phyloP scores from a whole-genome alignment of 2,888 invertebrate species.

The Scaptomyza caliginosa region DNA sequence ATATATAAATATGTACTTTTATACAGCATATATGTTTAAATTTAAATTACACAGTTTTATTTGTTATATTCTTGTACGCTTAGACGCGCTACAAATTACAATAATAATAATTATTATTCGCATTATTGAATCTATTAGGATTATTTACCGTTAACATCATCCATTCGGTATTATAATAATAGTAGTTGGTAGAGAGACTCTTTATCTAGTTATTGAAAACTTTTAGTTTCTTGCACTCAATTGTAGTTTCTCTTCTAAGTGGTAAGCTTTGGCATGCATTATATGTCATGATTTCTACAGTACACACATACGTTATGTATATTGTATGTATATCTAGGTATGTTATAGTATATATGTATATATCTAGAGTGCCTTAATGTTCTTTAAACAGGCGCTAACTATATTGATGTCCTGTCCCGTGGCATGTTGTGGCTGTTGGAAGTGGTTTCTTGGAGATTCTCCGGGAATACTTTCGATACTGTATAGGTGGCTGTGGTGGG shows the following conservation, averaged over 20 bases:
- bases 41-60: slow-evolving; percentile 71
- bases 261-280: slow-evolving; percentile 83
- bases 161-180: slow-evolving; percentile 7
- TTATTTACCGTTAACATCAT: slow-evolving; percentile 41
- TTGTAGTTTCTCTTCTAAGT: slow-evolving; percentile 68
- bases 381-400: slow-evolving; percentile 12
- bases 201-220: slow-evolving; percentile 52
- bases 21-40: slow-evolving; percentile 23
- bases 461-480: slow-evolving; percentile 61
- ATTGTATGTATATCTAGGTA: slow-evolving; percentile 20
- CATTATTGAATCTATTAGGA: slow-evolving; percentile 66
- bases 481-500: slow-evolving; percentile 37
- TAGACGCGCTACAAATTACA: slow-evolving; percentile 41
- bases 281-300: slow-evolving; percentile 80
- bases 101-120: slow-evolving; percentile 29
- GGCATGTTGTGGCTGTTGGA: slow-evolving; percentile 21
- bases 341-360: slow-evolving; percentile 27
- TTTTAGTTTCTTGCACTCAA: slow-evolving; percentile 76
- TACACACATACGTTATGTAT: slow-evolving; percentile 39
- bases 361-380: slow-evolving; percentile 29
- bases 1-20: slow-evolving; percentile 24
- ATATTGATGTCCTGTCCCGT: slow-evolving; percentile 14
- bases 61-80: slow-evolving; percentile 25
- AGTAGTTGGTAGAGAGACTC: slow-evolving; percentile 20
- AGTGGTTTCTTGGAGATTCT: slow-evolving; percentile 51